Evolutionary conservation across 2,888 invertebrate genomes (phyloP).

Genomic region (Metellina segmentata): DNA sequence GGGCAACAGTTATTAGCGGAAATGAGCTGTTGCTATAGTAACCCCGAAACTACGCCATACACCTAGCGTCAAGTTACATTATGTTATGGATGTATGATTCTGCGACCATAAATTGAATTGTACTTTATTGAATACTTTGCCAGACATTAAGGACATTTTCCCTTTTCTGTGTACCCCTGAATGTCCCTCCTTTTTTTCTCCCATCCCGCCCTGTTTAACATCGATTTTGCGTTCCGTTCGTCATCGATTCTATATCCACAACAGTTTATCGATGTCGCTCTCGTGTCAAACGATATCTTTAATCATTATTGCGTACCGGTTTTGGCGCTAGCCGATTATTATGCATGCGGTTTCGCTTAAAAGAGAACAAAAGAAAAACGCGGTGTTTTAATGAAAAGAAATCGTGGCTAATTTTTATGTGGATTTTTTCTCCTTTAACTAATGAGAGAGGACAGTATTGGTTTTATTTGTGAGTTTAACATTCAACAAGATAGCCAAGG

Average conservation of each 20-base stretch:
- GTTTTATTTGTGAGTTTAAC: neutral
- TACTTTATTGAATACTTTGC: conserved; percentile 75
- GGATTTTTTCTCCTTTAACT: neutral
- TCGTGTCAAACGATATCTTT: conserved; percentile 70
- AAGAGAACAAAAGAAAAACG: neutral
- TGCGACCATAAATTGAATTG: conserved; percentile 69
- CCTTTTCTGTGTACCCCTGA: conserved; percentile 46
- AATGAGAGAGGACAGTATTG: neutral
- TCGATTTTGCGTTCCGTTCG: conserved; percentile 66
- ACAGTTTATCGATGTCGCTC: conserved; percentile 64
- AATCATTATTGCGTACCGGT: conserved; percentile 47
- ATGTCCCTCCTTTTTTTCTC: conserved; percentile 16
- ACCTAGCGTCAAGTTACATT: conserved; percentile 73
- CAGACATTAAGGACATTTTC: conserved; percentile 71
- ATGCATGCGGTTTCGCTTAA: conserved; percentile 20
- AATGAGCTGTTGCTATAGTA: conserved; percentile 66
- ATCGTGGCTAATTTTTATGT: neutral
- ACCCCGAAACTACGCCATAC: conserved; percentile 66
- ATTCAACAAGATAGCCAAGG: neutral
- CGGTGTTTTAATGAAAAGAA: neutral
- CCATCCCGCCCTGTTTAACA: conserved; percentile 48
- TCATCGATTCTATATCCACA: conserved; percentile 45
- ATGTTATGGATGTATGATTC: conserved; percentile 73
- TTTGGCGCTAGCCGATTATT: conserved; percentile 28
- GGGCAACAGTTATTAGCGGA: conserved; percentile 73